Evolutionary conservation across 2,888 invertebrate genomes (phyloP), one percentile per base, ranked within the genome.

Genomic region (Leptopterna dolabrata): DNA sequence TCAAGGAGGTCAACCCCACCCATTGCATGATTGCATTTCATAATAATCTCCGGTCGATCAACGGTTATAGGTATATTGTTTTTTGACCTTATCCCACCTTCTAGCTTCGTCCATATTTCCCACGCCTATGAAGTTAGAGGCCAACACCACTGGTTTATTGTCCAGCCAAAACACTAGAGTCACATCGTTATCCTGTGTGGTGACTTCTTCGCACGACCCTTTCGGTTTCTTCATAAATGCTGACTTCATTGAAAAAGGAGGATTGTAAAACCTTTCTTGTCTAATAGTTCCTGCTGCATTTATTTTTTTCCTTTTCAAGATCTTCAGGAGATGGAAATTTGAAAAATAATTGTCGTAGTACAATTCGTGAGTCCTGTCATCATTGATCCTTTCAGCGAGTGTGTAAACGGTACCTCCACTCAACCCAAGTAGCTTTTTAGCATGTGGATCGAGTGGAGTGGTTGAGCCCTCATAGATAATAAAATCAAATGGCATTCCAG

Each of bases 391-490:
- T 55, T 55, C 4, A n/a, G 84, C 73, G 13, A 84, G 29, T n/a
- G 84, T 84, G 73, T 84, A 84, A 13, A 84, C 84, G n/a, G 73
- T 29, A 24, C 14, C 16, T 16, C 24, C 13, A 19, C 73, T 7
- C 16, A 43, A 1, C 24, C 85, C 86, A 27, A 84, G 84, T 24
- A 87, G n/a, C 78, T 87, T 4, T 24, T 87, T 87, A 36, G 70
- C 16, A 7, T 14, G 76, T 41, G 29, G 27, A 73, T 84, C 85
- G 11, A 91, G 63, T 89, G 90, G 89, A 4, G 90, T 90, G 14
- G 88, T 89, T 70, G 63, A 83, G 11, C 90, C 90, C 88, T 91
- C 90, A 87, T 91, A 91, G 19, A 91, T 88, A 30, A 90, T 80
- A 55, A 55, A 55, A 55, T 55, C n/a, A 55, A 6, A 7, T 4